Base-by-base conservation (phyloP, 2,888 invertebrate genomes). In the Andrena chrysosceles region DNA sequence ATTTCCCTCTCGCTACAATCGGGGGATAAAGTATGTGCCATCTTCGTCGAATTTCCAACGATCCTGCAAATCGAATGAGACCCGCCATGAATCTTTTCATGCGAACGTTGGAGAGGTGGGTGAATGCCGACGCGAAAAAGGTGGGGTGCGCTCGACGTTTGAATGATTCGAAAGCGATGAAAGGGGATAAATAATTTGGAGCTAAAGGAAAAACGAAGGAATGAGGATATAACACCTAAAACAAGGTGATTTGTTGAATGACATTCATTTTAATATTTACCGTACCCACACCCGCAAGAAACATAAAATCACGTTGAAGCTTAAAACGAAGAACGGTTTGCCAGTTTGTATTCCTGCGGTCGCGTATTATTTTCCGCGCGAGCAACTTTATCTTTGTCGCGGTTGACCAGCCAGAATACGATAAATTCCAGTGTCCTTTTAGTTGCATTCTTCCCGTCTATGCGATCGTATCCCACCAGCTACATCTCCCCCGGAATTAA, bases 1-100 rank as follows among this genome's bases (percentile, higher is more conserved):
- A 56, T 67, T 54, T 77, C 64, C 54, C 48, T 29, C 42, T 13
- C 60, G 26, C 62, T 64, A 54, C 67, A 60, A 62, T 54, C 63
- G 48, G 29, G 16, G 20, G 23, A 13, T 31, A 54, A 64, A 62
- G 56, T 64, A 62, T 67, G 80, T 64, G 29, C 56, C 78, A 79
- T 77, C 85, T 82, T 83, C 77, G 78, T 83, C 84, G 88, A 91
- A 90, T 90, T 90, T 87, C 85, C 77, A 85, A 85, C 84, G 87
- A 77, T 83, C 79, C 84, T 86, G 86, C 88, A 86, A 90, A 91
- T 91, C 90, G 91, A 91, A 89, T 88, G 87, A 91, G 84, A 81
- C 80, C 83, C 82, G 77, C 81, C 75, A 87, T 89, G 91, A 91
- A 91, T 91, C 89, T 89, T 89, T 84, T 66, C 80, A 33, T n/a